Base-by-base conservation (phyloP, 1,140 invertebrate species). In the Varroa destructor region DNA sequence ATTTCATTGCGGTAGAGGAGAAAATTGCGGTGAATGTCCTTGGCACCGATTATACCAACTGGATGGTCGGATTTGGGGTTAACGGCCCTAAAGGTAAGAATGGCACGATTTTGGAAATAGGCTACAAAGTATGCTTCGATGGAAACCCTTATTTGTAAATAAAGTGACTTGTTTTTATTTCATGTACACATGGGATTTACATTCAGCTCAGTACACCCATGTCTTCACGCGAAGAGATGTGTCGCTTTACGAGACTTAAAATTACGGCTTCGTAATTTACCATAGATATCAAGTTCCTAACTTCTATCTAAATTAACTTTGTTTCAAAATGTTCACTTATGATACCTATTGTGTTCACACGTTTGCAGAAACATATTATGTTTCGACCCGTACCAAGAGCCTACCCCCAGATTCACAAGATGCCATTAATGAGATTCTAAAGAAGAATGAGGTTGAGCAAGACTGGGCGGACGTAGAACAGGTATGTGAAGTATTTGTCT, bases 401-500 rank as follows among this genome's bases (percentile, higher is more conserved):
- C 61, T 67, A 2, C 14, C 61, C 3, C 14, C 14, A 1, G 61
- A 67, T 14, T 46, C 40, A n/a, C 3, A 25, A 14, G 61, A 12
- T 1, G 61, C 61, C 12, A 37, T 40, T 1, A 2, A 67, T 25
- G 61, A 14, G 3, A 37, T 67, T 25, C 61, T 67, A 3, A 40
- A 36, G 10, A 67, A 14, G 61, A 67, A 67, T 8, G 61, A 67
- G 37, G 61, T 67, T 46, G 61, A 36, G 1, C 40, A 37, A 37
- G 61, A 67, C 8, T 67, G 61, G 61, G 2, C 3, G 61, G 61
- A 67, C 8, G 61, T 67, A 12, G 46, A 46, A 14, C 61, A 67
- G 12, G 61, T 67, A 40, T 36, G 57, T 58, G n/a, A 56, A 25
- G 25, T 25, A 25, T 25, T 25, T 25, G 25, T 25, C 25, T 25